Conservation (phyloP, 1,140 invertebrate genomes). For the Dreissena rostriformis region DNA sequence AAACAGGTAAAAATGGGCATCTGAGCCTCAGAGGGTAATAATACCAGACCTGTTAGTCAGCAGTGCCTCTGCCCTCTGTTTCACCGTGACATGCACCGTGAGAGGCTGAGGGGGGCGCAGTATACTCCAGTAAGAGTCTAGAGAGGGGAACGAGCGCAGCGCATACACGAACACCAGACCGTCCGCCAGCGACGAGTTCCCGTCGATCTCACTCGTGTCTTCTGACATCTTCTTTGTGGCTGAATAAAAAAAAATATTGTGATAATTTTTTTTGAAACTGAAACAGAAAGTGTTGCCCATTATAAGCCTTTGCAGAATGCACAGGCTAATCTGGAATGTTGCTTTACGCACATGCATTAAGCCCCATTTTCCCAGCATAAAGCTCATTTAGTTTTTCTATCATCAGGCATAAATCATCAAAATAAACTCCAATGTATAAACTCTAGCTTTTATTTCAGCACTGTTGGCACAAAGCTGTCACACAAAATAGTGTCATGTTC, state of each 20-base stretch:
- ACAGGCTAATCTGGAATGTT: too few species aligned
- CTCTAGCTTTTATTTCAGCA: too few species aligned
- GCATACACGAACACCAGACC: conserved; percentile 71
- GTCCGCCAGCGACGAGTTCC: conserved; percentile 27
- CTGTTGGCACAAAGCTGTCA: too few species aligned
- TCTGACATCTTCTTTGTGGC: conserved; percentile 3
- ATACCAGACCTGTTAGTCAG: conserved; percentile 69
- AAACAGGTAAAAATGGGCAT: too few species aligned
- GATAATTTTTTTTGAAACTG: conserved; percentile 3
- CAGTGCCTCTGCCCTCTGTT: conserved; percentile 69
- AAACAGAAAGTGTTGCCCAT: too few species aligned
- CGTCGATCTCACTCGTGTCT: conserved; percentile 34
- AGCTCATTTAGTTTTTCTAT: too few species aligned
- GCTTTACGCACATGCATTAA: too few species aligned
- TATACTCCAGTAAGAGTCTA: conserved; percentile 70
- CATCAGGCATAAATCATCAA: too few species aligned
- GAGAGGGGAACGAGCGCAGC: conserved; percentile 68
- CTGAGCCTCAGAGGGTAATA: not conserved
- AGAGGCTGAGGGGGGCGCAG: conserved; percentile 53
- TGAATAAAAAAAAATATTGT: conserved; percentile 2
- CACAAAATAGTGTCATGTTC: too few species aligned
- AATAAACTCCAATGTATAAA: too few species aligned
- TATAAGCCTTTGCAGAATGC: too few species aligned
- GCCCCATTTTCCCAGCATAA: too few species aligned
- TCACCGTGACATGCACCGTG: conserved; percentile 65